These are phyloP conservation scores for Sternarchorhynchus goeldii DNA, from an alignment of 2,797 vertebrate genomes.

Conservation along the genomic window DNA sequence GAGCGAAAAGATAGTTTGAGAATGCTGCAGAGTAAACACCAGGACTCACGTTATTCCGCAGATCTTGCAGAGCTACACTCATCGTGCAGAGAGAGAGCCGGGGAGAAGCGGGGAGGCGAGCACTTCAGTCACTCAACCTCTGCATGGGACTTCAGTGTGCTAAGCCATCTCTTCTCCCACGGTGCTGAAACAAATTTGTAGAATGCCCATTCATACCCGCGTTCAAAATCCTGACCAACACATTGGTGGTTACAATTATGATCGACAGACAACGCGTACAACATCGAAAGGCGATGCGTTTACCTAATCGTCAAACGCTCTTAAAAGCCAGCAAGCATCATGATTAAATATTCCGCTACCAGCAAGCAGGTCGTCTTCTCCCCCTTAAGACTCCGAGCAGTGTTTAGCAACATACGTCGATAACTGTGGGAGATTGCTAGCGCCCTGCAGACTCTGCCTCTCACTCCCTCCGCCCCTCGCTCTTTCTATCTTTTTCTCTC, in stretches of 20 bases:
- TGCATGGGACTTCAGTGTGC: constrained; percentile 56
- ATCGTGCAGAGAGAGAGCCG: constrained; percentile 75
- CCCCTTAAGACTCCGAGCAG: constrained; percentile 24
- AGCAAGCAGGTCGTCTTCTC: constrained; percentile 14
- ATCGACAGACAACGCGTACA: background rate
- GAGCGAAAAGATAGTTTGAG: background rate
- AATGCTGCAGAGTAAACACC: background rate
- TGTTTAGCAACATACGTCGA: constrained; percentile 42
- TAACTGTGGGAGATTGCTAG: constrained; percentile 45
- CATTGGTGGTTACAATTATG: too few relatives aligned
- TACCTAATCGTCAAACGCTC: constrained; percentile 22
- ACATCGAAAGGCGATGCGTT: constrained; percentile 7
- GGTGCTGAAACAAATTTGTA: constrained; percentile 37
- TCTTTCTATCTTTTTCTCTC: constrained; percentile 16
- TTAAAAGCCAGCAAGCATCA: constrained; percentile 38
- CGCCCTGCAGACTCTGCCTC: constrained; percentile 31
- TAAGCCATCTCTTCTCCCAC: constrained; percentile 55
- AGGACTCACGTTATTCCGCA: constrained; percentile 85
- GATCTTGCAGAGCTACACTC: constrained; percentile 93
- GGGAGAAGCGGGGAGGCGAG: constrained; percentile 59
- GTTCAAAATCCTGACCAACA: too few relatives aligned
- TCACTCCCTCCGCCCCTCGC: constrained; percentile 15
- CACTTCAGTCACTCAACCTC: constrained; percentile 63
- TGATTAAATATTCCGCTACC: constrained; percentile 20
- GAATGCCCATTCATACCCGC: background rate